Evolutionary conservation across 2,888 invertebrate species (phyloP), one percentile per base, ranked within the genome.

Genomic region (Cantharis rufa): DNA sequence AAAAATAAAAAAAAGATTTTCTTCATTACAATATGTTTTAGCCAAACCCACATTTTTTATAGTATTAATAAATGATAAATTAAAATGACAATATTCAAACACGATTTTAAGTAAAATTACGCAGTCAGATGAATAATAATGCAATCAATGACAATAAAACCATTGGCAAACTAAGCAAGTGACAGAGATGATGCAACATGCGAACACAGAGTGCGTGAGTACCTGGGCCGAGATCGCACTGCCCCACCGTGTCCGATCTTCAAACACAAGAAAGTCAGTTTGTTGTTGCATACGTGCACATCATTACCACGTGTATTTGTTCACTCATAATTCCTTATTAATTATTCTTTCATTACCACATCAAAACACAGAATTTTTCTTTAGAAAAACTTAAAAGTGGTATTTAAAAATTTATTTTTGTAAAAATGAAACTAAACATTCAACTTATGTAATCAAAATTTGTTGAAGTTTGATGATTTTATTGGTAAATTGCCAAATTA

Each of bases 131-230:
- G 76, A 79, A 80, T 80, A 78, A 80, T 79, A 81, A 81, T 81
- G 80, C 80, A 81, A 85, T 84, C 82, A 82, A 81, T 80, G 82
- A 81, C 80, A 81, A 75, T 80, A 80, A 82, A 85, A 86, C 85
- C 85, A 85, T 85, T 84, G 84, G 84, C 83, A 85, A 87, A 88
- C 87, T 87, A 87, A 88, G 87, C 88, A 85, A 87, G 88, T 88
- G 88, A 88, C 87, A 88, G 84, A 86, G 81, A 83, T 80, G 85
- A 88, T 88, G 88, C 88, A 86, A 86, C 88, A 88, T 88, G 88
- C 88, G 87, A 88, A 88, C 88, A 88, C 88, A 87, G 85, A 88
- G 87, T 88, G 88, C 87, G 87, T 84, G 81, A 84, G 84, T 87
- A 88, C 87, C 87, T 88, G 86, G 84, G 85, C 85, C 84, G 82